Percentiles rank a stretch among this genome's conserved stretches.
Evolutionary conservation across 1,140 invertebrate species (phyloP).

Genomic region (Tribolium madens): DNA sequence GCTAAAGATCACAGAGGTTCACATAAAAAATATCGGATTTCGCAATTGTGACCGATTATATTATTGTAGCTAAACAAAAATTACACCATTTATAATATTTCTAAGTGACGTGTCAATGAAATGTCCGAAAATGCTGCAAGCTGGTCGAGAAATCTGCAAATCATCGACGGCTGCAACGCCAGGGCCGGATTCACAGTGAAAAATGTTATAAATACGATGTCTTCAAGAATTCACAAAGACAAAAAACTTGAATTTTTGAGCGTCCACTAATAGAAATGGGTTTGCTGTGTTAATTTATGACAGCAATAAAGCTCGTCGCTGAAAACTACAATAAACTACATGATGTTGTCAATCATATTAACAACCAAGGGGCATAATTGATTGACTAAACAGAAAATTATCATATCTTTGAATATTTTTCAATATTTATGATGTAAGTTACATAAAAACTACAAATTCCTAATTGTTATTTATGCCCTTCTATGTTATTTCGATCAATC

Average conservation of each 20-base stretch:
- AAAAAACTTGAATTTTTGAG: no score
- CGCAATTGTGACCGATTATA: slow-evolving; percentile 39
- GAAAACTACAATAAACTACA: not conserved
- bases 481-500: not conserved
- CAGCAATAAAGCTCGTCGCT: not conserved
- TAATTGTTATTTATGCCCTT: no score
- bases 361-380: not conserved
- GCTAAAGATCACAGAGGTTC: not conserved
- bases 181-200: slow-evolving; percentile 39
- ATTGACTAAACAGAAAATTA: no score
- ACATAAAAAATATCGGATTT: slow-evolving; percentile 44
- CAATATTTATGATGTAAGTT: no score
- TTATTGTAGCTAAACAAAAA: slow-evolving; percentile 36
- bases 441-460: no score
- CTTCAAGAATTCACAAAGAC: no score
- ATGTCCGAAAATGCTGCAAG: slow-evolving; percentile 56
- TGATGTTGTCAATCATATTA: not conserved
- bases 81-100: slow-evolving; percentile 60
- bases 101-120: slow-evolving; percentile 58
- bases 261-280: not conserved
- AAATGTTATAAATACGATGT: no score
- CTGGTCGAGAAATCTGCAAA: slow-evolving; percentile 57
- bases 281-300: not conserved
- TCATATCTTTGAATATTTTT: no score
- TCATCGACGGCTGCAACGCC: slow-evolving; percentile 55